Evolutionary conservation across 2,888 invertebrate genomes (phyloP).

Genomic region (Bedellia somnulentella): DNA sequence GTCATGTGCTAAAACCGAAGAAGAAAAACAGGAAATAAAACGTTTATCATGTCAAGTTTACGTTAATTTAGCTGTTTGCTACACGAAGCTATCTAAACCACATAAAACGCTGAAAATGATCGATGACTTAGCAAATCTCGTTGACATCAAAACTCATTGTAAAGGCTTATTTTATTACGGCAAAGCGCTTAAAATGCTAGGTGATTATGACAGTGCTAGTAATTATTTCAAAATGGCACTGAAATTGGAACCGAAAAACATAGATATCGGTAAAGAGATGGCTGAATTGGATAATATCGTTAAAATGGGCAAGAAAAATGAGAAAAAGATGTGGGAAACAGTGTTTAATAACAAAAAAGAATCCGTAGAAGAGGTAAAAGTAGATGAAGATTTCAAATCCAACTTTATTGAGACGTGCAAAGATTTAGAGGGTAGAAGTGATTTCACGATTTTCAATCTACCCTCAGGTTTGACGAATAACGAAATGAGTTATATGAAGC

Average conservation of each 20-base stretch:
- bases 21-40: constrained; percentile 22
- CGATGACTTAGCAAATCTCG: constrained; percentile 27
- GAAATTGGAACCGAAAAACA: constrained; percentile 41
- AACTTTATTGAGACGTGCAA: constrained; percentile 32
- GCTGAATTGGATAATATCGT: constrained; percentile 23
- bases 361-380: constrained; percentile 18
- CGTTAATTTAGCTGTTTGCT: constrained; percentile 39
- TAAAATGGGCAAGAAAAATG: constrained; percentile 18
- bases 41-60: constrained; percentile 25
- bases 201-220: constrained; percentile 26
- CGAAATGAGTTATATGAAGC: constrained; percentile 30
- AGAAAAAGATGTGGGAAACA: constrained; percentile 34
- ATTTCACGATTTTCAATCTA: constrained; percentile 31
- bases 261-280: constrained; percentile 32
- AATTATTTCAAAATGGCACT: constrained; percentile 35
- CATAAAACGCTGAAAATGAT: constrained; percentile 33
- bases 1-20: constrained; percentile 19
- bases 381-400: constrained; percentile 33
- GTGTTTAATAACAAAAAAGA: constrained; percentile 24
- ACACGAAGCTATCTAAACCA: constrained; percentile 32
- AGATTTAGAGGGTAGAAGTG: constrained; percentile 25
- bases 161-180: constrained; percentile 41
- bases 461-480: constrained; percentile 23
- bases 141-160: constrained; percentile 30
- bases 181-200: constrained; percentile 26